Conservation (phyloP, 2,888 invertebrate genomes). For the Habroteleia sp. region DNA sequence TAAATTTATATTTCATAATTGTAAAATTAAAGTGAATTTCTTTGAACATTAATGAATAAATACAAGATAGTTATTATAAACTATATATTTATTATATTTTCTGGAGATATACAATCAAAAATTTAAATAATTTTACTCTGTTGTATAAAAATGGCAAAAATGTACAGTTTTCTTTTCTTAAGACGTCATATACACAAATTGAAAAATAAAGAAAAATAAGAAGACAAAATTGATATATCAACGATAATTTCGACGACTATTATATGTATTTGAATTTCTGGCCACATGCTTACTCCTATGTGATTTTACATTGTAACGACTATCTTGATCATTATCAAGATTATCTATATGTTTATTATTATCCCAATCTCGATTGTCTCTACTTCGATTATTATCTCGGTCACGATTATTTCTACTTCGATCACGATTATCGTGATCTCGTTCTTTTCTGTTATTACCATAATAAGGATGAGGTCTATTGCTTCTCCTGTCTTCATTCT, state of each 20-base stretch:
- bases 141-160: too few relatives aligned
- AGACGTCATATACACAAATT: too few relatives aligned
- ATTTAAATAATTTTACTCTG: neutral
- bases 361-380: conserved; percentile 29
- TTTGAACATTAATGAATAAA: too few relatives aligned
- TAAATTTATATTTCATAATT: too few relatives aligned
- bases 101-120: neutral
- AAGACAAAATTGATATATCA: conserved; percentile 14
- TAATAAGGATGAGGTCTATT: conserved; percentile 67
- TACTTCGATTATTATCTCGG: conserved; percentile 21
- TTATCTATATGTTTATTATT: conserved; percentile 19
- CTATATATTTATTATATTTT: too few relatives aligned
- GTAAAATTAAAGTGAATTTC: too few relatives aligned
- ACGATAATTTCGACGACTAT: conserved; percentile 65
- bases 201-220: conserved; percentile 4
- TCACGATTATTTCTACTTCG: conserved; percentile 20
- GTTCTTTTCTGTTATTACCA: conserved; percentile 63
- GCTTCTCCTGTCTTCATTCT: conserved; percentile 66
- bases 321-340: conserved; percentile 44
- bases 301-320: conserved; percentile 57
- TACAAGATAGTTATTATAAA: neutral
- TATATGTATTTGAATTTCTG: conserved; percentile 60
- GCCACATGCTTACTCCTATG: conserved; percentile 61
- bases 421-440: conserved; percentile 46
- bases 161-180: too few relatives aligned